phyloP scores from a whole-genome alignment of 2,113 vertebrate genomes.

The Oreochromis spilurus region DNA sequence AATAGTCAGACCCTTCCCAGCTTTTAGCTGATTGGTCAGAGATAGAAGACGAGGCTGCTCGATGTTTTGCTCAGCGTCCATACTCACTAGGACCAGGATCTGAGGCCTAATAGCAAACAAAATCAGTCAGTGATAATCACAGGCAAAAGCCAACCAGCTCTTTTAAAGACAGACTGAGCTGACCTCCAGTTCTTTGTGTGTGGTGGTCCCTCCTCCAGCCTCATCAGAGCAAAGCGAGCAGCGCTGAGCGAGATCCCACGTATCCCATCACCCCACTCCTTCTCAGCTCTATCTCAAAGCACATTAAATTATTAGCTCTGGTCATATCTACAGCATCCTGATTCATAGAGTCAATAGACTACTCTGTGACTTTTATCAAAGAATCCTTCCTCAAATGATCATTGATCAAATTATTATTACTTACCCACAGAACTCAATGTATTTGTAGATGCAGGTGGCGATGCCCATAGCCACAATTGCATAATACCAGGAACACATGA shows the following conservation, averaged over 20 bases:
- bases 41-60: slow-evolving; percentile 94
- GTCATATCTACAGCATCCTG: not conserved
- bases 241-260: slow-evolving; percentile 95
- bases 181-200: slow-evolving; percentile 99
- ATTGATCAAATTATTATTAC: slow-evolving; percentile 29
- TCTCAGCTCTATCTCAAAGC: slow-evolving; percentile 83
- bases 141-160: not conserved
- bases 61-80: slow-evolving; percentile 91
- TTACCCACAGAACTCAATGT: slow-evolving; percentile 97
- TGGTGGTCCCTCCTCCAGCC: slow-evolving; percentile 92
- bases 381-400: not conserved
- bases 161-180: not conserved
- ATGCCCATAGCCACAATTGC: slow-evolving; percentile 95
- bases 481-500: slow-evolving; percentile 99
- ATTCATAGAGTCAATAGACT: not conserved
- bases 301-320: not conserved
- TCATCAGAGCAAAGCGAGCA: slow-evolving; percentile 88
- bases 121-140: not conserved
- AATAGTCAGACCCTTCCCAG: slow-evolving; percentile 96
- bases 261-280: slow-evolving; percentile 98
- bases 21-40: slow-evolving; percentile 92
- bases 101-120: slow-evolving; percentile 78
- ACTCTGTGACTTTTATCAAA: not conserved
- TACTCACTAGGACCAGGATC: slow-evolving; percentile 86
- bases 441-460: slow-evolving; percentile 97